phyloP scores from a whole-genome alignment of 2,797 vertebrate genomes.

The Hydrocynus forskahlii region DNA sequence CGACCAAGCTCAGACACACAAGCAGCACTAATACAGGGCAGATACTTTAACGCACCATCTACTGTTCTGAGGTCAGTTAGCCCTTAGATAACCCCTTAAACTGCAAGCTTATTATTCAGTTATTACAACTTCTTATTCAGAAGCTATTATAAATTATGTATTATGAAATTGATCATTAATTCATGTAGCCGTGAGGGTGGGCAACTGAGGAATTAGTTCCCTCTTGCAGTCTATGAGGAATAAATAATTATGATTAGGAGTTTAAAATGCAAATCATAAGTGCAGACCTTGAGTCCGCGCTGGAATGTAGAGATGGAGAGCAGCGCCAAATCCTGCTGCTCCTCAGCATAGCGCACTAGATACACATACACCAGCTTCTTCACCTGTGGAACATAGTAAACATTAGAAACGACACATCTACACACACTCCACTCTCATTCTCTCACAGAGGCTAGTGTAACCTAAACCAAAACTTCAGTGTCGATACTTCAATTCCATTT shows the following conservation, averaged over 20 bases:
- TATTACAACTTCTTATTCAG: too few species aligned
- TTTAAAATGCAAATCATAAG: not conserved
- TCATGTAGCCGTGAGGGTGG: not conserved
- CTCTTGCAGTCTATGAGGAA: not conserved
- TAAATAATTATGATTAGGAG: not conserved
- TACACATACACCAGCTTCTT: slow-evolving; percentile 98
- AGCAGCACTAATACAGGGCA: not conserved
- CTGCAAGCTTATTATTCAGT: too few species aligned
- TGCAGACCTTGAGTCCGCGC: slow-evolving; percentile 88
- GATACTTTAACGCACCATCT: not conserved
- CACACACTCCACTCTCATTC: not conserved
- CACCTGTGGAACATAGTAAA: slow-evolving; percentile 75
- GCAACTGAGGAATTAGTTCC: too few species aligned
- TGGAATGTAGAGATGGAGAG: slow-evolving; percentile 99
- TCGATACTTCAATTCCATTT: not conserved
- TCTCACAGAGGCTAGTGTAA: not conserved
- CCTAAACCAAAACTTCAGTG: not conserved
- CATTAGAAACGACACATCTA: not conserved
- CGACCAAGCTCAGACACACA: not conserved
- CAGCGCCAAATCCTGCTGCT: slow-evolving; percentile 95
- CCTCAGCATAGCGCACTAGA: slow-evolving; percentile 94
- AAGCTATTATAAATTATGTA: too few species aligned
- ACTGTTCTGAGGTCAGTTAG: not conserved
- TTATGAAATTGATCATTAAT: not conserved
- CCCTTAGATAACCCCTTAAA: not conserved